Evolutionary conservation across 2,888 invertebrate genomes (phyloP), one percentile per base, ranked within the genome.

Genomic region (Trichopria drosophilae): DNA sequence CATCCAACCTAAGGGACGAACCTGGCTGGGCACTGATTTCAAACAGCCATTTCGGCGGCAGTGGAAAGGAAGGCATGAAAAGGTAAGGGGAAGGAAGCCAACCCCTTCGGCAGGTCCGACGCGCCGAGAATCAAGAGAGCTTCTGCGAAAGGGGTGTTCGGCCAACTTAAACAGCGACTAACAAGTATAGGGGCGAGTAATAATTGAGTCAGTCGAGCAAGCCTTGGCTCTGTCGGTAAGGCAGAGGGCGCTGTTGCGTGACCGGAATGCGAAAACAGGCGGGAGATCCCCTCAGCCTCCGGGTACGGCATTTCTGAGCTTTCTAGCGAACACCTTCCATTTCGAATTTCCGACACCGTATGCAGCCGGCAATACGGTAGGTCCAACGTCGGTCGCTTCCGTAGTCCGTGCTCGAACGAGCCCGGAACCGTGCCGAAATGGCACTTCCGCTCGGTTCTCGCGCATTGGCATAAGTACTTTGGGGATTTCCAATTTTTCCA

Each of bases 191-290:
- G 61, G 60, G 64, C 63, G 63, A 65, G 65, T 68, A 66, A 68
- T 68, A 68, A 68, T 68, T 66, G 68, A 68, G 66, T 67, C 66
- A 66, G 61, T 59, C 64, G 59, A 64, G 63, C 61, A 61, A 63
- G 59, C 54, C 55, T 53, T 50, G 58, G 57, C 55, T 53, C 42
- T 35, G 43, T 35, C 41, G 39, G 51, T 24, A 44, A 46, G 45
- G 51, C 44, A 51, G 54, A 47, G 58, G 50, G 53, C 53, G 34
- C 18, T 24, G 28, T 7, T 41, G 60, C 65, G 66, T 64, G 66
- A 62, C 59, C 62, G 58, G 66, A 68, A 68, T 68, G 65, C 64
- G 60, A 59, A 66, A 68, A 61, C 60, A 68, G 66, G 43, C 26
- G 47, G 45, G 23, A n/a, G n/a, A n/a, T n/a, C n/a, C n/a, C n/a